Base-by-base conservation (phyloP, 1,140 invertebrate species). In the Solen grandis region DNA sequence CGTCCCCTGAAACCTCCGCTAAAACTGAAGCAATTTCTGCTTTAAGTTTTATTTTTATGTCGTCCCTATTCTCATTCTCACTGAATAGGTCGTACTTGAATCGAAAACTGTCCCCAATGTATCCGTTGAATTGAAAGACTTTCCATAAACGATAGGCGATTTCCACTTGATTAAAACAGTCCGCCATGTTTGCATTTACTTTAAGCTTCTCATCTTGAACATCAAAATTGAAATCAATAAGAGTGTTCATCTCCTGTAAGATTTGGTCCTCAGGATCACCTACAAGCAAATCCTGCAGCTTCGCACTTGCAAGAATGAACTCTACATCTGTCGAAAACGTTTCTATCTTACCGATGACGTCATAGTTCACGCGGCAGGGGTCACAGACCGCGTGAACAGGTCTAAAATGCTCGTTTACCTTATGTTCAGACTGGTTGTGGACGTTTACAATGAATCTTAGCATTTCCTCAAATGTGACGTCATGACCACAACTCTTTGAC, bases 381-480 rank as follows among this genome's bases (percentile, higher is more conserved):
- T 75, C 66, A 54, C 85, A 86, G 1, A 73, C 25, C 10, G 54
- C 35, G 41, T 81, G 41, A n/a, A 82, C 75, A 16, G 83, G 83
- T 13, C 55, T 60, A 46, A 78, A 86, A 74, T 86, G 85, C 1
- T 54, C 55, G 57, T 86, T 81, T 19, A 85, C 52, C n/a, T n/a
- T n/a, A 1, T 31, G 22, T 33, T 52, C 50, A 0, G 66, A 63
- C 33, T 52, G 57, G 2, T 25, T 41, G 2, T 33, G 16, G 0
- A 63, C 52, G 35, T 77, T 59, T 46, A 70, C 75, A 16, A 54
- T 59, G 27, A 60, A 74, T 62, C 62, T 36, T 14, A 87, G 36
- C 27, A 87, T 84, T 55, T 87, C 85, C 2, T 50, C 50, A 66
- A 87, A 87, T 16, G 78, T 74, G n/a, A 85, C 76, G 55, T 82